Evolutionary conservation across 2,113 vertebrate species (phyloP), one percentile per base, ranked within the genome.

Genomic region (Microcebus griseorufus): DNA sequence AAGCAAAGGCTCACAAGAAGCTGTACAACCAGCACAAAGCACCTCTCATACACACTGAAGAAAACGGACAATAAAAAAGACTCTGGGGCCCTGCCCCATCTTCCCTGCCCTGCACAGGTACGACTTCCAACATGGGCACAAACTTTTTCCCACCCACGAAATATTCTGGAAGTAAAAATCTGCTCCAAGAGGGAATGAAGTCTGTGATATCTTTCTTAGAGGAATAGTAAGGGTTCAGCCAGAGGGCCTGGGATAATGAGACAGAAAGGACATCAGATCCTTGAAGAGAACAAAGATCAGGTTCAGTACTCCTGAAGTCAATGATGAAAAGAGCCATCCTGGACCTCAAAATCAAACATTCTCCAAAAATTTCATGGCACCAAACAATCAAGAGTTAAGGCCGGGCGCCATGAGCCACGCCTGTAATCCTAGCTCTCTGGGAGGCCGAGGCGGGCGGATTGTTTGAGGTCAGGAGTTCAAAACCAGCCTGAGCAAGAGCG

Each of bases 211-310:
- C n/a, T 37, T 95, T 93, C 70, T 37, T 55, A 67, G 5, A 92
- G 53, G 37, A 88, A 82, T 3, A 37, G 51, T 34, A 14, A 94
- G 60, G 29, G 69, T 37, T 22, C n/a, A 58, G 58, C n/a, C 9
- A 9, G 34, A 42, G 53, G 87, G 39, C 37, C 75, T 23, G 11
- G 27, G 55, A 86, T 51, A 75, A 73, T n/a, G 39, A 95, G 29
- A 72, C 17, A 82, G n/a, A 60, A 55, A 91, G n/a, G 72, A n/a
- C 45, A 60, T 2, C 0, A 3, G 29, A 93, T 64, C 58, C 69
- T 90, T 27, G 6, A 88, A 48, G 32, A 85, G 27, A 96, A 88
- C 53, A 94, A 78, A 76, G 79, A 13, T 86, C 42, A 90, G 73
- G 79, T 78, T 88, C 82, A 96, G 70, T 1, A 73, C 69, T 72